Conservation (phyloP, 2,888 invertebrate species). For the Habroteleia sp. region DNA sequence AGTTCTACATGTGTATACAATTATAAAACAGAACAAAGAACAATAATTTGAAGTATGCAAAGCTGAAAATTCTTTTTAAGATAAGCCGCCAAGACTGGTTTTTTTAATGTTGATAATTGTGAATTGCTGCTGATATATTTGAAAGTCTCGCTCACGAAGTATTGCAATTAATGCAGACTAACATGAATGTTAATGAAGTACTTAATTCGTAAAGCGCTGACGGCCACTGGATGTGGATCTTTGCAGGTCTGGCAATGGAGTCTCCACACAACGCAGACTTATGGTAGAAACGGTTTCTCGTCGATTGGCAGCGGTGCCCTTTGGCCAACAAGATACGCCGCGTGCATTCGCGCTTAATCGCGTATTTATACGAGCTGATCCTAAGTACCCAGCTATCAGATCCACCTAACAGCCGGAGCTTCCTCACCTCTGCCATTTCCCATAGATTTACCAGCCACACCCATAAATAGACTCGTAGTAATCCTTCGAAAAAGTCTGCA, state of each 20-base stretch:
- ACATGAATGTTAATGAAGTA: conserved; percentile 45
- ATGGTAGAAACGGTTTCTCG: conserved; percentile 42
- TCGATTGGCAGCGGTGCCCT: conserved; percentile 42
- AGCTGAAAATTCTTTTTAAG: background rate
- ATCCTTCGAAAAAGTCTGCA: conserved; percentile 7
- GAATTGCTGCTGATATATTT: conserved; percentile 2
- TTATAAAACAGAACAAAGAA: too few relatives aligned
- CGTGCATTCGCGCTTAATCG: conserved; percentile 51
- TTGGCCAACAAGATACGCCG: conserved; percentile 41
- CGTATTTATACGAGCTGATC: conserved; percentile 48
- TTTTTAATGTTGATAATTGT: conserved; percentile 13
- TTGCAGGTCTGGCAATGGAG: conserved; percentile 8
- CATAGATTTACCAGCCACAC: conserved; percentile 74
- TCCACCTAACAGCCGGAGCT: conserved; percentile 43
- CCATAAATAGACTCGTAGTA: conserved; percentile 65
- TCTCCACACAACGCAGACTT: conserved; percentile 18
- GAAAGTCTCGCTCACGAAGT: conserved; percentile 30
- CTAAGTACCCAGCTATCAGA: conserved; percentile 53
- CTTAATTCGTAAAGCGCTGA: conserved; percentile 33
- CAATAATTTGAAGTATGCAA: conserved; percentile 4
- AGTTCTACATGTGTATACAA: too few relatives aligned
- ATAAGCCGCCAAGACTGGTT: background rate
- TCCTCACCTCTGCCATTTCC: conserved; percentile 76
- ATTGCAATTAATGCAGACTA: conserved; percentile 40
- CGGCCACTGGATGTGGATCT: conserved; percentile 38